Base-by-base conservation (phyloP, 2,797 vertebrate species). In the Rhynchonycteris naso region DNA sequence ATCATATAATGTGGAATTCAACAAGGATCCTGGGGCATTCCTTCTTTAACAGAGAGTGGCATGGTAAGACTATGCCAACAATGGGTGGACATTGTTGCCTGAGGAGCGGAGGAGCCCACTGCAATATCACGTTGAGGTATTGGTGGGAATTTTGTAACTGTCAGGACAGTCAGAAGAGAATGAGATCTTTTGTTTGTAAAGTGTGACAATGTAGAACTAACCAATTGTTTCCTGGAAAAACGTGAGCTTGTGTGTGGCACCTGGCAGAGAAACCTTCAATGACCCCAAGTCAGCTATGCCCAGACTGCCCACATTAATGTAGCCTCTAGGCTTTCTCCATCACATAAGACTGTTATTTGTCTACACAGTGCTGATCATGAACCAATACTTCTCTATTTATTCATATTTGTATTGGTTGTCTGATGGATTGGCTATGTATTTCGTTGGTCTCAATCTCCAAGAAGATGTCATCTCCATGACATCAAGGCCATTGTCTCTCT, bases 261-360 rank as follows among this genome's bases (percentile, higher is more conserved):
- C n/a, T 65, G 10, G 19, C 13, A 13, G 38, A 35, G 4, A 26
- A 12, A 6, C n/a, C 63, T 54, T 19, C 47, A 8, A 0, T n/a
- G 21, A 88, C 35, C 3, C 43, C 61, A 38, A 30, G 30, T 61
- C 24, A 7, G 4, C 59, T n/a, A 12, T 0, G 0, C 22, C 61
- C 47, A 5, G 33, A 22, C 10, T 56, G 9, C 26, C 82, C 1
- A 0, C 18, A 15, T 24, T 13, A 13, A 28, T 26, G 56, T 43
- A 88, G 9, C 43, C 35, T 13, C 2, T 18, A 28, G 33, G 19
- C 0, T 2, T 58, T 28, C 8, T 28, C 5, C 3, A 2, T 7
- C 43, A 30, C 9, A 14, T 16, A 1, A 19, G 0, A 2, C 28
- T 21, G 1, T 1, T 26, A n/a, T 24, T n/a, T 59, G 28, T 43